Base-by-base conservation (phyloP, 1,140 invertebrate genomes). In the Cydia fagiglandana region DNA sequence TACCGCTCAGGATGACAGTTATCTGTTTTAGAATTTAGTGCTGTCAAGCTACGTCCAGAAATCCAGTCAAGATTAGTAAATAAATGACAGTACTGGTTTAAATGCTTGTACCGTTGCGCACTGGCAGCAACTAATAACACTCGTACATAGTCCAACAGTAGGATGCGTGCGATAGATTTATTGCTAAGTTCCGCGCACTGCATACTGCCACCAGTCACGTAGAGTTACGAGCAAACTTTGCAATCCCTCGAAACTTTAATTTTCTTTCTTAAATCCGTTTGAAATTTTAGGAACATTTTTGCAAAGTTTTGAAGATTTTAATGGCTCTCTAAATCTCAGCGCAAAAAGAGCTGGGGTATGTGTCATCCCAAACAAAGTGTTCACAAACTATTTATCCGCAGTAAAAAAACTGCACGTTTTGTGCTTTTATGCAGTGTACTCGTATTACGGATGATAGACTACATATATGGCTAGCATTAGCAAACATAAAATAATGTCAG, bases 151-250 rank as follows among this genome's bases (percentile, higher is more conserved):
- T 68, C 28, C 28, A 10, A 24, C 64, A 68, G 64, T 38, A 38
- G 64, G 64, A 68, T 68, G 64, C 30, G 64, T 68, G 28, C 30
- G 64, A 68, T 68, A 34, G 64, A 68, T 68, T 68, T 68, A 68
- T 68, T 38, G 64, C 13, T 38, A 30, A 38, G 64, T n/a, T 68
- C 30, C 64, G 20, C 64, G 64, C 30, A 38, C 28, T 68, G 64
- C 64, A 68, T 68, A 34, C 64, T 12, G n/a, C 64, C 64, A 68
- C 64, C 64, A 68, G 64, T 68, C 64, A 68, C 64, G 64, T 68
- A 68, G 64, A 68, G 64, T 68, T 68, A 68, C 30, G 64, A 68
- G 64, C 64, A 34, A 68, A 68, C 15, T 68, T 68, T 34, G 13
- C 64, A 38, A 68, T 34, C 30, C 64, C 64, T 38, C 64, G 17